Evolutionary conservation across 2,888 invertebrate genomes (phyloP).

Genomic region (Lumbricus terrestris): DNA sequence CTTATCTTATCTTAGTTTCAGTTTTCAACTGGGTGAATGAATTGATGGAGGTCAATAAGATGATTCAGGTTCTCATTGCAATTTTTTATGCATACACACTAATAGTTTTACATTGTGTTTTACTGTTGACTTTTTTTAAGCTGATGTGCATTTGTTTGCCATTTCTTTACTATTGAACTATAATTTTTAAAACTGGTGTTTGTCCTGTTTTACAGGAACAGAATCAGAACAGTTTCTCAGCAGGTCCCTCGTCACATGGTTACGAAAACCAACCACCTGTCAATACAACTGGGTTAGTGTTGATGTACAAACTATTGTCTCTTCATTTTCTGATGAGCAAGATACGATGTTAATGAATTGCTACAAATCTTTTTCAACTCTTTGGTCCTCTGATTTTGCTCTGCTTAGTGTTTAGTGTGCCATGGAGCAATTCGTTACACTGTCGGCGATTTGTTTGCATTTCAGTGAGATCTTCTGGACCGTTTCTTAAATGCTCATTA

Average conservation of each 20-base stretch:
- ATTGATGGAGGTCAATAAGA: too few species aligned
- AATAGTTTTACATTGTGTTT: background rate
- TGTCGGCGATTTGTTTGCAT: background rate
- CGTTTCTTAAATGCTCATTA: background rate
- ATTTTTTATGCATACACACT: background rate
- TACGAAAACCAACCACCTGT: background rate
- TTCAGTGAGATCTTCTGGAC: background rate
- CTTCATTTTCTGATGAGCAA: background rate
- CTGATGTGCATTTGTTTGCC: background rate
- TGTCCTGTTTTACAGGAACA: background rate
- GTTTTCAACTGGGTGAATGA: too few species aligned
- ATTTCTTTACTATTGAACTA: background rate
- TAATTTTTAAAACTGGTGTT: background rate
- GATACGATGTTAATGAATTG: background rate
- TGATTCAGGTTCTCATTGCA: too few species aligned
- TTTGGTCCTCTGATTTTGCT: background rate
- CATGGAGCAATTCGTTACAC: background rate
- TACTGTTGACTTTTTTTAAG: background rate
- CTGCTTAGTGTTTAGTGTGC: background rate
- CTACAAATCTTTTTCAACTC: background rate
- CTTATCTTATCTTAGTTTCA: too few species aligned
- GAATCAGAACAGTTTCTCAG: conserved; percentile 3
- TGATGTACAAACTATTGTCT: background rate
- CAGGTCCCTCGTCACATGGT: background rate
- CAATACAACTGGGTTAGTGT: background rate